These are phyloP conservation scores for Litocranius walleri DNA, from an alignment of 2,113 vertebrate species.

Conservation along the genomic window DNA sequence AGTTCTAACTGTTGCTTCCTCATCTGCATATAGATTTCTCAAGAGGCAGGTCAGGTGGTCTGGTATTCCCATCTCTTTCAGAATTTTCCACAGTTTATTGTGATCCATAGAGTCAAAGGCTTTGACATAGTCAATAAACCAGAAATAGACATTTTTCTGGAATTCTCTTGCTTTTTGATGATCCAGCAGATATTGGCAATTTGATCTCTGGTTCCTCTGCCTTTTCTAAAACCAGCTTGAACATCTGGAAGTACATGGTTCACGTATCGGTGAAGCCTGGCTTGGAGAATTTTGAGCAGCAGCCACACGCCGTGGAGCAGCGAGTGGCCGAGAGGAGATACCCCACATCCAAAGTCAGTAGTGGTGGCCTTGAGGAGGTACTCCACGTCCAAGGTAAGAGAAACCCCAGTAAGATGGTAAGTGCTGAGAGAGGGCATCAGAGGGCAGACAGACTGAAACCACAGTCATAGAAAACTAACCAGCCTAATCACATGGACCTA, in stretches of 20 bases:
- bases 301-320: rapidly evolving
- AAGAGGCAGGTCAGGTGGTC: background rate
- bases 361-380: too few relatives aligned
- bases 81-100: background rate
- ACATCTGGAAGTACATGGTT: too few relatives aligned
- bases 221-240: too few relatives aligned
- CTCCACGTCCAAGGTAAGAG: background rate
- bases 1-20: background rate
- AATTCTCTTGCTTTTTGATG: background rate
- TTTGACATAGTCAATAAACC: background rate
- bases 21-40: background rate
- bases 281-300: background rate
- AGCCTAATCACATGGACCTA: background rate
- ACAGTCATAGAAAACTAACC: background rate
- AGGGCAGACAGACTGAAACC: background rate
- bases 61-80: background rate
- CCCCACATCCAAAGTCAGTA: background rate
- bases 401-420: background rate
- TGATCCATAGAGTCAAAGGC: background rate
- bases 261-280: background rate
- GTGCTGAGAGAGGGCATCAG: background rate
- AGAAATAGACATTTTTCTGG: background rate
- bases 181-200: background rate
- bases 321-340: rapidly evolving
- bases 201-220: background rate